Base-by-base conservation (phyloP, 2,888 invertebrate genomes). In the Amiota mariae region DNA sequence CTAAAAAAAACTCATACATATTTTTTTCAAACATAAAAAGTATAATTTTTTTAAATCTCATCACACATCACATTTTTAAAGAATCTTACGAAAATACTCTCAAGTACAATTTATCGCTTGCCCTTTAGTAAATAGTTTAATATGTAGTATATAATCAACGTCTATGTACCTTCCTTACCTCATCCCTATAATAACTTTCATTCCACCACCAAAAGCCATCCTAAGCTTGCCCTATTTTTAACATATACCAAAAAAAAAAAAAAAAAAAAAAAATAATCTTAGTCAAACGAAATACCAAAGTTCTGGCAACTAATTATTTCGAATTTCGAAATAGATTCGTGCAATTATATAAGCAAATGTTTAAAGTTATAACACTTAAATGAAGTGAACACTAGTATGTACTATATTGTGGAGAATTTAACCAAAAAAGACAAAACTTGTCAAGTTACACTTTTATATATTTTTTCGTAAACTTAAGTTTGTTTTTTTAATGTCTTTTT, bases 1-100 rank as follows among this genome's bases (percentile, higher is more conserved):
- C 83, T 83, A 82, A n/a, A 51, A 51, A 85, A 85, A 85, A 83
- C 86, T 84, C 86, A 80, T 77, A 75, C 70, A 81, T 71, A 73
- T 74, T 72, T 67, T 15, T 74, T 54, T 15, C 15, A 72, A n/a
- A 18, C 66, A 20, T 18, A 67, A 24, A 24, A 24, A 24, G 24
- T 24, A 24, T 24, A 24, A 54, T 24, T 24, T 54, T 54, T 68
- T 24, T n/a, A 36, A 68, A 68, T 68, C 67, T 68, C 20, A 36
- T 36, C 36, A 36, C 36, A 59, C 36, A 54, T 20, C 54, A 48
- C n/a, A 59, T 59, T 59, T 11, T 59, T 20, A 36, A 36, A 36
- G 59, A 59, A 59, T 11, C 20, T 11, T 18, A 59, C 15, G 20
- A 59, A 20, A 36, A n/a, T 49, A 47, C 49, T 49, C 66, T 66